Conservation (phyloP, 2,797 vertebrate genomes). For the Eidolon dupreanum region DNA sequence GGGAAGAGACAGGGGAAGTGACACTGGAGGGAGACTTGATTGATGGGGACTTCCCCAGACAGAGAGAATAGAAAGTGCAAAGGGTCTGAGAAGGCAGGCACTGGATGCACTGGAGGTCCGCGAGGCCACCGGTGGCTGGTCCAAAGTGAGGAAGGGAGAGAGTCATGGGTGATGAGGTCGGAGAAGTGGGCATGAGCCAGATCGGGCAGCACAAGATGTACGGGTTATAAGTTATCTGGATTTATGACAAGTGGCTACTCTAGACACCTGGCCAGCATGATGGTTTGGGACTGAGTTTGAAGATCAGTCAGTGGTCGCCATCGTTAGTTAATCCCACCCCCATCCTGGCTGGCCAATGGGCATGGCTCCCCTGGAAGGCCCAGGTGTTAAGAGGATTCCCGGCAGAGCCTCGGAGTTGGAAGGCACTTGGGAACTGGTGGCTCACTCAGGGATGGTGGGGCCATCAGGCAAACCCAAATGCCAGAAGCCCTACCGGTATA, state of each 20-base stretch:
- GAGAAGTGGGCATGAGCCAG: not conserved
- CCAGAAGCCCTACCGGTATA: slow-evolving; percentile 57
- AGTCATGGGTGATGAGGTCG: not conserved
- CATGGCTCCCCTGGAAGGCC: not conserved
- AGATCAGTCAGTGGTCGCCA: not conserved
- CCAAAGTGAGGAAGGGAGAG: not conserved
- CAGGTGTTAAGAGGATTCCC: not conserved
- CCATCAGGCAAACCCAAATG: slow-evolving; percentile 62
- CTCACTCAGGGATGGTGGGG: slow-evolving; percentile 42
- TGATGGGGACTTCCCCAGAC: not conserved
- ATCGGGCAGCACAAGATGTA: not conserved
- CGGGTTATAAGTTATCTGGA: not conserved
- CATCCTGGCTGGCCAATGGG: not conserved
- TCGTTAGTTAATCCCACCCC: not conserved
- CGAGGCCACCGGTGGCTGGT: not conserved
- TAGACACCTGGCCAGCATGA: not conserved
- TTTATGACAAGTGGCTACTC: not conserved
- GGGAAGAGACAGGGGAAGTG: not conserved
- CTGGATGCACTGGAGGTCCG: not conserved
- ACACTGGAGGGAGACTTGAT: not conserved
- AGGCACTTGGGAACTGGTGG: not conserved
- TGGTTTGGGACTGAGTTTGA: not conserved
- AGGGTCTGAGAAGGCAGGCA: not conserved
- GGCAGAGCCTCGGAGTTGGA: not conserved
- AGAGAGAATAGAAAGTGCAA: not conserved